A percentile compares a stretch with the other conserved stretches of the same genome.
Conservation (phyloP, 2,113 vertebrate species). For the Pavo muticus region DNA sequence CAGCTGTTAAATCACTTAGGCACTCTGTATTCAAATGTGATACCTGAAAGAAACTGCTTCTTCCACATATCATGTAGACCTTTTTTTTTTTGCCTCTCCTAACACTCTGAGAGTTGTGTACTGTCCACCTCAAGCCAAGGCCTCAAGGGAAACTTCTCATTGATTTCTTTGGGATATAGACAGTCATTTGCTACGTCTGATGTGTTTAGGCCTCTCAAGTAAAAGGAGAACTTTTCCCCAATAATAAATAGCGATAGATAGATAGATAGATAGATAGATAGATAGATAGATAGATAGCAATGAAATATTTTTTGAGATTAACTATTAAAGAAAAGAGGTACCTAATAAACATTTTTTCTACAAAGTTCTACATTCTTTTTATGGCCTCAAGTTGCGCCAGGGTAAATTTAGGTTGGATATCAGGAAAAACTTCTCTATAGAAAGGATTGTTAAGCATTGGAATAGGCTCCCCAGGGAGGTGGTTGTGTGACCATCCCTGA, state of each 20-base stretch:
- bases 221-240: neutral
- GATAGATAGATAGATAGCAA: neutral
- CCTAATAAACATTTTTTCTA: neutral
- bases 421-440: too few relatives aligned
- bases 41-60: neutral
- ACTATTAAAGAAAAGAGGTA: neutral
- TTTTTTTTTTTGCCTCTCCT: neutral
- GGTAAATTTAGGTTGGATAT: too few relatives aligned
- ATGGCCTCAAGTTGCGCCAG: too few relatives aligned
- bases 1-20: neutral
- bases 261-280: too few relatives aligned
- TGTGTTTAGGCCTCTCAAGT: neutral
- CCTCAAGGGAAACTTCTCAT: rapidly evolving
- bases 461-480: too few relatives aligned
- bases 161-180: neutral
- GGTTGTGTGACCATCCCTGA: too few relatives aligned
- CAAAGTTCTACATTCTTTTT: neutral
- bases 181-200: rapidly evolving
- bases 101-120: neutral
- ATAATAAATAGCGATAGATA: neutral
- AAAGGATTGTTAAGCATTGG: too few relatives aligned
- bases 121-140: rapidly evolving
- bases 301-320: neutral
- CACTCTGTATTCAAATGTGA: neutral
- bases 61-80: rapidly evolving